These are phyloP conservation scores for Nicator chloris DNA, from an alignment of 2,113 vertebrate genomes.

Conservation along the genomic window DNA sequence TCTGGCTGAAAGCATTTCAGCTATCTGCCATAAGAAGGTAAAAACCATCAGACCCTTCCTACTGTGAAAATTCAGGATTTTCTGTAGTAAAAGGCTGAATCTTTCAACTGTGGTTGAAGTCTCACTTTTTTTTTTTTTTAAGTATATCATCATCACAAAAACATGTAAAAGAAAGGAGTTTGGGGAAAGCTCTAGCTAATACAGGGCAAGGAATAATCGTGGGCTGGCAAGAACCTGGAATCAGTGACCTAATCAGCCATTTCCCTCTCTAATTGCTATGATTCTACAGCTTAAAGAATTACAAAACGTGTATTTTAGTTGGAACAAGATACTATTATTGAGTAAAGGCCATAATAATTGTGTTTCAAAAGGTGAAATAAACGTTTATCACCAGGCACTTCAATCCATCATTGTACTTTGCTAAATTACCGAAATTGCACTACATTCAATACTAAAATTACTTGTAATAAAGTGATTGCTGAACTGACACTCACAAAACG, in stretches of 20 bases:
- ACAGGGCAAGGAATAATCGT: neutral
- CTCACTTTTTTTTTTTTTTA: neutral
- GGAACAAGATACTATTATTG: constrained; percentile 51
- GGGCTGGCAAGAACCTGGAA: constrained; percentile 21
- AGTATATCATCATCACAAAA: neutral
- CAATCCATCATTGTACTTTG: constrained; percentile 56
- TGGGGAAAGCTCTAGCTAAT: neutral
- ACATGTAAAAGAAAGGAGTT: neutral
- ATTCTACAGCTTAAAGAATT: constrained; percentile 48
- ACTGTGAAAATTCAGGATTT: neutral
- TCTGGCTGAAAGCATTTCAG: neutral
- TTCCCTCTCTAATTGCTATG: constrained; percentile 41
- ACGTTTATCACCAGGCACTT: constrained; percentile 4
- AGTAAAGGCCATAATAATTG: constrained; percentile 63
- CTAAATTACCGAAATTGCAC: constrained; percentile 55
- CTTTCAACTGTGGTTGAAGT: neutral
- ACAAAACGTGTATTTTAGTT: constrained; percentile 29
- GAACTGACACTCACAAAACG: constrained; percentile 15
- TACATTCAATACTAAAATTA: constrained; percentile 47
- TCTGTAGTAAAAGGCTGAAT: neutral
- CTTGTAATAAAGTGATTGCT: constrained; percentile 40
- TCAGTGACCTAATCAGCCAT: constrained; percentile 32
- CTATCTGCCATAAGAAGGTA: neutral
- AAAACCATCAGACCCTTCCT: neutral
- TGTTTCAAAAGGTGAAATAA: constrained; percentile 55